phyloP scores from a whole-genome alignment of 2,113 vertebrate species.

The Potamarius usumacintae region DNA sequence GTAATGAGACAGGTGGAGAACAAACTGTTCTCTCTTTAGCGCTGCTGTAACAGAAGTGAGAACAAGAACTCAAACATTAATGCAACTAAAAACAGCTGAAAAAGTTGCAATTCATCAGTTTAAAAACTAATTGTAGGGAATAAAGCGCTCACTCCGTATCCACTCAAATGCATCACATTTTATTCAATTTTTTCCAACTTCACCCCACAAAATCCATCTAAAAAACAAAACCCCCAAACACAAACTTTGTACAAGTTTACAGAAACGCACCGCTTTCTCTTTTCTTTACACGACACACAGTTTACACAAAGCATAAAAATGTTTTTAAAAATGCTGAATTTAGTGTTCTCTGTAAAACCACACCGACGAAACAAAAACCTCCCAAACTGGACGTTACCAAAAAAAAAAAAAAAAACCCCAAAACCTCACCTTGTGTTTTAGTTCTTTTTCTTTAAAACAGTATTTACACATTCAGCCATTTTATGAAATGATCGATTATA shows the following conservation, averaged over 20 bases:
- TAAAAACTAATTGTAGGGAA: not conserved
- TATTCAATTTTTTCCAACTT: conserved; percentile 69
- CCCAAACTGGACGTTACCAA: not conserved
- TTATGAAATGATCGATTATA: not conserved
- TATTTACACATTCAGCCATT: not conserved
- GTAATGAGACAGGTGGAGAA: too few relatives aligned
- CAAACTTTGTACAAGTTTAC: conserved; percentile 88
- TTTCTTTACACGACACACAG: not conserved
- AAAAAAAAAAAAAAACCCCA: not conserved
- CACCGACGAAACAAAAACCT: not conserved
- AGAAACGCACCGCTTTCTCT: conserved; percentile 80
- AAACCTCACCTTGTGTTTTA: too few relatives aligned
- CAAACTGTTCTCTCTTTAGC: too few relatives aligned
- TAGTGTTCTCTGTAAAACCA: conserved; percentile 58
- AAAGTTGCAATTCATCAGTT: too few relatives aligned
- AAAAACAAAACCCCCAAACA: not conserved
- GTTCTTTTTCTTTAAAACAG: not conserved
- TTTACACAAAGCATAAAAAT: conserved; percentile 75
- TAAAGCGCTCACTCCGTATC: not conserved
- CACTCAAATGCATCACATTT: conserved; percentile 66
- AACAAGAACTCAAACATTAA: too few relatives aligned
- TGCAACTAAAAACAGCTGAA: too few relatives aligned
- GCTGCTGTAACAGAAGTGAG: too few relatives aligned
- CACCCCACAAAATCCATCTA: conserved; percentile 48
- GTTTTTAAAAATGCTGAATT: conserved; percentile 65